A percentile compares a stretch with the other conserved stretches of the same genome.
phyloP scores from a whole-genome alignment of 2,113 vertebrate species.

The Sapayoa aenigma region DNA sequence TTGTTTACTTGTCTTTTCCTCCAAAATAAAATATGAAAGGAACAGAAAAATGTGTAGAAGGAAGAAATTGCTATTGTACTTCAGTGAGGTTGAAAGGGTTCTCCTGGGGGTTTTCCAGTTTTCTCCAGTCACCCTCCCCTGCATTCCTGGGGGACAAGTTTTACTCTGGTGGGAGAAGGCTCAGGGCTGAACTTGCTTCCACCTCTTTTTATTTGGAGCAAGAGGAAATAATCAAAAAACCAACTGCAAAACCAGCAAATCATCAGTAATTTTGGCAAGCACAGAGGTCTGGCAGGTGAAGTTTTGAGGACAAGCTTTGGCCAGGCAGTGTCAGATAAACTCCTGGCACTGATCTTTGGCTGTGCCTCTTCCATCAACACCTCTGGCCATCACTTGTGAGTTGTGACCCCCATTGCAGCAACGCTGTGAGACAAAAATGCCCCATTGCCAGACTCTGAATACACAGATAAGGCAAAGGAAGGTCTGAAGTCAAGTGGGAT shows the following conservation, averaged over 20 bases:
- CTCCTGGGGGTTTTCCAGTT: neutral
- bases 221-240: neutral
- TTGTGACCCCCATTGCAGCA: neutral
- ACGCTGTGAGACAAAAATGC: neutral
- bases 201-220: neutral
- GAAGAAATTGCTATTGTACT: neutral
- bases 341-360: neutral
- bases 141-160: neutral
- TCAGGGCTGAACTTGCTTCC: neutral
- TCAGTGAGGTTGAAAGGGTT: neutral
- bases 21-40: neutral
- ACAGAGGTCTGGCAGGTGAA: neutral
- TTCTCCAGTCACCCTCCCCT: neutral
- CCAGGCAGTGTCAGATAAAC: neutral
- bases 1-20: neutral
- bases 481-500: neutral
- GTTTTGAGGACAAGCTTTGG: neutral
- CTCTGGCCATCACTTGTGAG: neutral
- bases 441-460: neutral
- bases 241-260: neutral
- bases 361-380: neutral
- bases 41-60: neutral
- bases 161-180: neutral
- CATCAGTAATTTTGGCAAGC: neutral
- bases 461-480: neutral